Base-by-base conservation (phyloP, 2,797 vertebrate species). In the Salarias fasciatus region DNA sequence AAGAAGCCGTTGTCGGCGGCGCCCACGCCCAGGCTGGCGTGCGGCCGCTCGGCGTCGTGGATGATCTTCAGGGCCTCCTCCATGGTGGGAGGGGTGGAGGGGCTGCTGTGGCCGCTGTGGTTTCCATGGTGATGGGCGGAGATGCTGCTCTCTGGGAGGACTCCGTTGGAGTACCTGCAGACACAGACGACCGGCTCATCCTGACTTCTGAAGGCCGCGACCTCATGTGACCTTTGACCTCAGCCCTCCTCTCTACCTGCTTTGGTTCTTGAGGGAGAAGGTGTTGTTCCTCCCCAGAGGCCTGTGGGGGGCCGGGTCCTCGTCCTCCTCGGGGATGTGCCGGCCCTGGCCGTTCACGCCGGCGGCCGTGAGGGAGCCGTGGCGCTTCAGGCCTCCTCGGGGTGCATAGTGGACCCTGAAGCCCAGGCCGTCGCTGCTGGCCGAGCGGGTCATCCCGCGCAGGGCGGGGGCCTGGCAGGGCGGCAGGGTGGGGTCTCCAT, bases 11-110 rank as follows among this genome's bases (percentile, higher is more conserved):
- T 93, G 79, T 94, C 93, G 24, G 92, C 86, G 11, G 90, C 91
- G 42, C 93, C 93, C 5, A 92, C 63, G 8, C 87, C 91, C 24
- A 94, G 69, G 68, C 92, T 91, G 12, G 85, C 88, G 12, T 94
- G 92, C 56, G 94, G 92, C 65, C 93, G 92, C 58, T 97, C 95
- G 0, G 94, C 92, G 86, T 96, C 91, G 2, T 98, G 97, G 86
- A 99, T 99, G 59, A 99, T 99, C 72, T 98, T 95, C 64, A 99
- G 88, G 40, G 97, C 97, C 78, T 98, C 96, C 66, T 99, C 97
- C 18, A 99, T 97, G 71, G 95, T 98, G 0, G 97, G 97, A 1
- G 96, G 93, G 50, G 91, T 94, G 1, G 93, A 88, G 42, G 91
- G 95, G 84, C 93, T 94, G 64, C 93, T 89, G 68, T 68, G 65